Percentiles rank a stretch among this genome's conserved stretches.
Conservation (phyloP, 2,888 invertebrate species). For the Phyllotreta striolata region DNA sequence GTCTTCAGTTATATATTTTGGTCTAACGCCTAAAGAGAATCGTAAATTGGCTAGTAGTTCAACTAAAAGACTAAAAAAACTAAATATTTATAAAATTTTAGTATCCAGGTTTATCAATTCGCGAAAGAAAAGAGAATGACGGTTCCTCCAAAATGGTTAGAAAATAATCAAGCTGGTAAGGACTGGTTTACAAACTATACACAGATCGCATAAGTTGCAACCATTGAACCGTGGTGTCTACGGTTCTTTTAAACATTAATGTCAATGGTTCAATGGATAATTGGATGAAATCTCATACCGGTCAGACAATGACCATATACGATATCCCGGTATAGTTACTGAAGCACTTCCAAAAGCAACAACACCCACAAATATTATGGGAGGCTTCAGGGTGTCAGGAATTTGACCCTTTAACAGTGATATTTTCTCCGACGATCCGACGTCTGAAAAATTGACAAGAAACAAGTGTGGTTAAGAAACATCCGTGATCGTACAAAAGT, state of each 20-base stretch:
- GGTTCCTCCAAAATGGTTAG: constrained; percentile 14
- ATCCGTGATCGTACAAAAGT: too few relatives aligned
- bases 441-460: too few relatives aligned
- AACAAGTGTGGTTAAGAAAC: too few relatives aligned
- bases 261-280: constrained; percentile 21
- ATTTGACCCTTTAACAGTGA: constrained; percentile 13
- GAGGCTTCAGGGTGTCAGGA: constrained; percentile 8
- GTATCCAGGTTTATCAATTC: constrained; percentile 14
- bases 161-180: constrained; percentile 21
- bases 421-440: constrained; percentile 5
- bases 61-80: too few relatives aligned
- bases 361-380: constrained; percentile 13
- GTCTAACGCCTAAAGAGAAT: constrained; percentile 10
- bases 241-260: constrained; percentile 23
- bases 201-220: constrained; percentile 21
- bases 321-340: constrained; percentile 18
- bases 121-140: constrained; percentile 12
- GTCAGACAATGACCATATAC: constrained; percentile 27
- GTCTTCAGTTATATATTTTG: constrained; percentile 17
- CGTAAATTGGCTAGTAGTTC: constrained; percentile 12
- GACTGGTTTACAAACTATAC: constrained; percentile 10
- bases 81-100: constrained; percentile 8
- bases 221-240: constrained; percentile 21
- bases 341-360: constrained; percentile 14
- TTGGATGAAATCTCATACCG: constrained; percentile 30